Conservation (phyloP, 2,888 invertebrate genomes). For the Eupithecia exiguata region DNA sequence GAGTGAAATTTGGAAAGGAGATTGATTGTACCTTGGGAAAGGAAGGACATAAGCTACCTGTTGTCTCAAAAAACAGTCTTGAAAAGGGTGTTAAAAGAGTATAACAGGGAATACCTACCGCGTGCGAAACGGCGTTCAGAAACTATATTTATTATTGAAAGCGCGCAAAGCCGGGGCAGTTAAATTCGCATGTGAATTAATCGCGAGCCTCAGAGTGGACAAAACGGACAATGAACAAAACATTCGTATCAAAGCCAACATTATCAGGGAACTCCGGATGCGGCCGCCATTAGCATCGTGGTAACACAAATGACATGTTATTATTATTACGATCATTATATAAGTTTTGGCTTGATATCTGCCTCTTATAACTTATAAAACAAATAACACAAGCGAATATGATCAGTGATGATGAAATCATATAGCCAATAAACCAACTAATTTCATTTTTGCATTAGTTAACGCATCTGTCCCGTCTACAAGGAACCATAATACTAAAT, state of each 20-base stretch:
- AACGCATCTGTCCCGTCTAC: too few species aligned
- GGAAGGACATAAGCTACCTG: neutral
- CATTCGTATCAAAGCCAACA: constrained; percentile 45
- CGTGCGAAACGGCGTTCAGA: neutral
- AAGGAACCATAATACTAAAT: too few species aligned
- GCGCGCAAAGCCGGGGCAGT: neutral
- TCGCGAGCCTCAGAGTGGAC: constrained; percentile 39
- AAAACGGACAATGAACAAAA: too few species aligned
- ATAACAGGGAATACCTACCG: neutral
- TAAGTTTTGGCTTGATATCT: constrained; percentile 13
- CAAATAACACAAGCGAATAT: neutral
- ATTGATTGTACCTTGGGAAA: neutral
- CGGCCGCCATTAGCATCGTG: constrained; percentile 47
- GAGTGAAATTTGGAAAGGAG: neutral
- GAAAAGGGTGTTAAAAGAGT: neutral
- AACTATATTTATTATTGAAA: neutral
- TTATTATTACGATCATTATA: constrained; percentile 46
- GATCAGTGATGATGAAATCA: neutral
- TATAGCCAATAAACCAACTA: too few species aligned
- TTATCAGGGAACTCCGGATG: constrained; percentile 54
- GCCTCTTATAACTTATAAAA: neutral
- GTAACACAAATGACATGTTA: constrained; percentile 40
- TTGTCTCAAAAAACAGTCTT: neutral
- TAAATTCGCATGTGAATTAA: constrained; percentile 15
- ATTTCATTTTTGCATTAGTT: too few species aligned